Base-by-base conservation (phyloP, 2,113 vertebrate genomes). In the Protobothrops mucrosquamatus region DNA sequence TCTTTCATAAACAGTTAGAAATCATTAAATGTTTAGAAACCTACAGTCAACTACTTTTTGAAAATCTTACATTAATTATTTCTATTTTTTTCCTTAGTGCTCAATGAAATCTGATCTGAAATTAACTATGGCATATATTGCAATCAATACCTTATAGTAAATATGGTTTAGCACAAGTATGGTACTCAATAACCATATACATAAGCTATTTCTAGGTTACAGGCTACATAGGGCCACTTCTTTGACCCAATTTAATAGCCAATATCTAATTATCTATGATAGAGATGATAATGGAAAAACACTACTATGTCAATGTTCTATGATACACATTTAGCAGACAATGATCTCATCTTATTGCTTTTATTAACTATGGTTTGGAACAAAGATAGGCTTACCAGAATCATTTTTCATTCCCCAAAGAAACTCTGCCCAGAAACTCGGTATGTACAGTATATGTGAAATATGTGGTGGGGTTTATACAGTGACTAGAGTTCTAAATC, bases 21-120 rank as follows among this genome's bases (percentile, higher is more conserved):
- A 96, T 96, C 91, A 95, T 93, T 95, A 97, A 97, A 94, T 96
- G 96, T 95, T 92, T 74, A 87, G 88, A 46, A 92, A 86, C 91
- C 92, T 85, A 85, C 85, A 93, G 92, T 48, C 93, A 91, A 95
- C 93, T 88, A 94, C 52, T 57, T 61, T 74, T 74, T 22, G 20
- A 94, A 91, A 81, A 81, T 3, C 89, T 95, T 93, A 81, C 18
- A 81, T 91, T 97, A 93, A 93, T 92, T 96, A 3, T 6, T 93
- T 89, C 22, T 91, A 85, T 5, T 34, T 91, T 93, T 94, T 94
- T 93, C 3, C 15, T 74, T 46, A 14, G 6, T 12, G 15, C 93
- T 94, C 87, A 89, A 64, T 92, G 3, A 89, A 94, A 93, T 20
- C n/a, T 93, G 43, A 92, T 91, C 24, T 91, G 69, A 95, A 93